phyloP scores from a whole-genome alignment of 2,113 vertebrate genomes.

The Strix uralensis region DNA sequence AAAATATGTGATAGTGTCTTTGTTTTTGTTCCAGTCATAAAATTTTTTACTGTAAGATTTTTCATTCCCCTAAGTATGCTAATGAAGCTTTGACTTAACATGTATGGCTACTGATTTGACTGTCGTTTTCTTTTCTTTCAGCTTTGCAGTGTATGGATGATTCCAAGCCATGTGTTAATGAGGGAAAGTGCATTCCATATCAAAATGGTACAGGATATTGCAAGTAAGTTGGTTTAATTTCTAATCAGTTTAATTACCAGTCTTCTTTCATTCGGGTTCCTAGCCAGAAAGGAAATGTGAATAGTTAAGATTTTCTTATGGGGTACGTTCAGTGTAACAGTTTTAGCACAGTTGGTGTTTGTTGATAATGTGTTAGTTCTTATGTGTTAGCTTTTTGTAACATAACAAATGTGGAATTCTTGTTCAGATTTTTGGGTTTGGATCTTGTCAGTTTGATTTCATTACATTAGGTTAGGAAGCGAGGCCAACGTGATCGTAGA shows the following conservation, averaged over 20 bases:
- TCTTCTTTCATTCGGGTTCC: neutral
- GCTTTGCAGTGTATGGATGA: slow-evolving; percentile 88
- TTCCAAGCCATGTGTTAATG: slow-evolving; percentile 87
- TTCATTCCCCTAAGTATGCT: neutral
- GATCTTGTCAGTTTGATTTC: neutral
- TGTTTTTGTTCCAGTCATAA: neutral
- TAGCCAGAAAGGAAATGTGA: neutral
- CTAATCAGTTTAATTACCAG: neutral
- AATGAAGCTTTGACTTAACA: slow-evolving; percentile 24
- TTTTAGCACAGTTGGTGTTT: neutral
- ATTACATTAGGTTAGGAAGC: neutral
- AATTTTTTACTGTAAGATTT: neutral
- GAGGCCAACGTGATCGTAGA: neutral
- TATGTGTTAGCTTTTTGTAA: neutral
- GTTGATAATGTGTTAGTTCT: neutral
- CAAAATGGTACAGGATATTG: slow-evolving; percentile 90
- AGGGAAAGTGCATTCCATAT: slow-evolving; percentile 85
- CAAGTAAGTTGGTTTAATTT: slow-evolving; percentile 80
- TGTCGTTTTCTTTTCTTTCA: slow-evolving; percentile 68
- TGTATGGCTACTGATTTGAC: neutral
- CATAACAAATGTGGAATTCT: neutral
- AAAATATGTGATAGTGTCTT: neutral
- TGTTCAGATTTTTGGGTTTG: neutral
- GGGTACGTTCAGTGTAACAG: neutral
- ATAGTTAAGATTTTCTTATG: neutral